These are phyloP conservation scores for Albula goreensis DNA, from an alignment of 2,113 vertebrate genomes.

Conservation along the genomic window DNA sequence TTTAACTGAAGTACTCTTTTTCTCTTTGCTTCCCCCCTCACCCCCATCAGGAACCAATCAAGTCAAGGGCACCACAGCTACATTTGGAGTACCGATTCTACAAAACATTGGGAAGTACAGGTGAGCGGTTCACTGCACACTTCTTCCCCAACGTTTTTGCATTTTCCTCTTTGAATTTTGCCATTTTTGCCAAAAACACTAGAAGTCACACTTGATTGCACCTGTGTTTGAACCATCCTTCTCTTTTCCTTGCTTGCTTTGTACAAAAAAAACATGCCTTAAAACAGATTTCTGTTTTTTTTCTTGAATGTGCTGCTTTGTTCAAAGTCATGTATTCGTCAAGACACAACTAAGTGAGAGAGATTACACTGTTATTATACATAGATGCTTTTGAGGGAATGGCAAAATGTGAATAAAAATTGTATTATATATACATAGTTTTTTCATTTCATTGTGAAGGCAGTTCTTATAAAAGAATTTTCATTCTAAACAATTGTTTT, in stretches of 20 bases:
- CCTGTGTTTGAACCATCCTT: neutral
- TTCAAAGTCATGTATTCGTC: neutral
- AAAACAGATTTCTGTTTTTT: neutral
- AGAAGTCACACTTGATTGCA: neutral
- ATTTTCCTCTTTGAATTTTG: neutral
- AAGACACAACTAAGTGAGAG: neutral
- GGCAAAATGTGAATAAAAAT: too few species aligned
- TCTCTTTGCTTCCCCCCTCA: conserved; percentile 37
- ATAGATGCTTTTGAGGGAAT: too few species aligned
- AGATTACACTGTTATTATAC: too few species aligned
- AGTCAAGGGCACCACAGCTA: conserved; percentile 94
- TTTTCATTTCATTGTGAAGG: neutral
- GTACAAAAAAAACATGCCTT: neutral
- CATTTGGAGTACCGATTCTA: conserved; percentile 98
- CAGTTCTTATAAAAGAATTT: neutral
- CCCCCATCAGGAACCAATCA: conserved; percentile 88
- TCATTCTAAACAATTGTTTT: neutral
- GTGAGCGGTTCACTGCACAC: neutral
- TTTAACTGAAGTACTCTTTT: neutral
- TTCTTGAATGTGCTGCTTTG: neutral
- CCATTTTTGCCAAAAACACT: neutral
- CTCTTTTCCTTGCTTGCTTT: neutral
- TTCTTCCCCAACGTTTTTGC: neutral
- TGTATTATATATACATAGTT: neutral
- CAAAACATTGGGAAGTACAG: conserved; percentile 90